Evolutionary conservation across 2,113 vertebrate genomes (phyloP).

Genomic region (Alethe diademata): DNA sequence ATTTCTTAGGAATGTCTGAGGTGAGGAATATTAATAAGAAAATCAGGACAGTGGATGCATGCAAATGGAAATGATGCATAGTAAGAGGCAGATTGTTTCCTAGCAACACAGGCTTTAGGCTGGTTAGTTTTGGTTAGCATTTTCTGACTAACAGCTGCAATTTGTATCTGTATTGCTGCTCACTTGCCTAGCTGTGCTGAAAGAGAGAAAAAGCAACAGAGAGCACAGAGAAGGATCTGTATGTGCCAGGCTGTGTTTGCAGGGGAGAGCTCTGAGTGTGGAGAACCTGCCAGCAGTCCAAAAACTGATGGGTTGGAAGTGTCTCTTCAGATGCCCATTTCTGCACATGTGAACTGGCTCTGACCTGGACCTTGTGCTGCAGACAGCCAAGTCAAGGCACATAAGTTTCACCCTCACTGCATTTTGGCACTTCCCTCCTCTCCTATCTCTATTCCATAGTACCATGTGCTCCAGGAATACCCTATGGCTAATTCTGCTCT

Average conservation of each 20-base stretch:
- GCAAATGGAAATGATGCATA: background rate
- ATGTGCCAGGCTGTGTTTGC: background rate
- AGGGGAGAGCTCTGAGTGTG: background rate
- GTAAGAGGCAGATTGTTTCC: slow-evolving; percentile 34
- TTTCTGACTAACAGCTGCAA: slow-evolving; percentile 34
- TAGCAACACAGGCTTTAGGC: slow-evolving; percentile 45
- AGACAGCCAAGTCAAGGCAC: background rate
- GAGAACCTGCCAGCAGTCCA: background rate
- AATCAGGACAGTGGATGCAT: background rate
- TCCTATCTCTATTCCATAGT: background rate
- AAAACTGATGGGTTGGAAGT: background rate
- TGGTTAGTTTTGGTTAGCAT: slow-evolving; percentile 28
- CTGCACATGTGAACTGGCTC: background rate
- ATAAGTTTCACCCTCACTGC: background rate
- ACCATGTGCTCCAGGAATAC: background rate
- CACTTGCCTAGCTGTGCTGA: background rate
- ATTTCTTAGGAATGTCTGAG: background rate
- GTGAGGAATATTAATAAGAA: slow-evolving; percentile 28
- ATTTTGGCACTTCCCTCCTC: background rate
- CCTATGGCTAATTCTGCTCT: background rate
- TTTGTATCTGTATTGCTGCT: background rate
- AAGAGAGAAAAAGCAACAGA: background rate
- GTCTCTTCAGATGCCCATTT: background rate
- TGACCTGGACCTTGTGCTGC: background rate
- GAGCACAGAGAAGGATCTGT: background rate